phyloP scores from a whole-genome alignment of 2,113 vertebrate species.

The Phrynosoma platyrhinos region DNA sequence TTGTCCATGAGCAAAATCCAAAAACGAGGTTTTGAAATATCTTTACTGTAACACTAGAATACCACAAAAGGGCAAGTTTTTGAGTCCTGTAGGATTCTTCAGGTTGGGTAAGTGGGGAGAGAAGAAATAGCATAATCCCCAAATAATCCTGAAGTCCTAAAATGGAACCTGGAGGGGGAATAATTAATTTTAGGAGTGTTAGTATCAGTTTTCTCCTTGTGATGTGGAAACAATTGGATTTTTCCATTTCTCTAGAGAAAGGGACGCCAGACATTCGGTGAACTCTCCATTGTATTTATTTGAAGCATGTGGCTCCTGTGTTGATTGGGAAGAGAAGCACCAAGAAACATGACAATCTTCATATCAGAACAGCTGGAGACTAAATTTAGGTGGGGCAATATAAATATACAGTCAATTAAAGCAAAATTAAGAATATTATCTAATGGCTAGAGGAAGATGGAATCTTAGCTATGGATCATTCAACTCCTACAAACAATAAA shows the following conservation, averaged over 20 bases:
- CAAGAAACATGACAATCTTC: not conserved
- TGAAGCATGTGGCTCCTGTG: not conserved
- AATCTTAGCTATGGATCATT: too few relatives aligned
- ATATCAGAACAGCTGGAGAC: not conserved
- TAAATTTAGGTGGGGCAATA: not conserved
- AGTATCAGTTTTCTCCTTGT: not conserved
- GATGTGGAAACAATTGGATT: not conserved
- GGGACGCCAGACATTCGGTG: too few relatives aligned
- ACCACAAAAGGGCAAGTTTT: not conserved
- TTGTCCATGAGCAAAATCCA: too few relatives aligned
- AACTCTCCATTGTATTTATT: not conserved
- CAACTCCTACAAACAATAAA: too few relatives aligned
- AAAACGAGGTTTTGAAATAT: not conserved
- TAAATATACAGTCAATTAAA: not conserved
- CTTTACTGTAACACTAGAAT: not conserved
- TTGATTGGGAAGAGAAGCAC: not conserved
- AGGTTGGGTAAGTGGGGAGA: too few relatives aligned
- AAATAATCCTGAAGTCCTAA: not conserved
- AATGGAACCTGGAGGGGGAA: not conserved
- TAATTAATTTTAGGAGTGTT: not conserved
- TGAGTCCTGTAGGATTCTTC: not conserved
- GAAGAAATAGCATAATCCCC: not conserved
- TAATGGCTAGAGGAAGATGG: not conserved
- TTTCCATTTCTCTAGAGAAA: not conserved
- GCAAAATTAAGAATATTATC: not conserved